Conservation (phyloP, 2,113 vertebrate species). For the Camelus dromedarius region DNA sequence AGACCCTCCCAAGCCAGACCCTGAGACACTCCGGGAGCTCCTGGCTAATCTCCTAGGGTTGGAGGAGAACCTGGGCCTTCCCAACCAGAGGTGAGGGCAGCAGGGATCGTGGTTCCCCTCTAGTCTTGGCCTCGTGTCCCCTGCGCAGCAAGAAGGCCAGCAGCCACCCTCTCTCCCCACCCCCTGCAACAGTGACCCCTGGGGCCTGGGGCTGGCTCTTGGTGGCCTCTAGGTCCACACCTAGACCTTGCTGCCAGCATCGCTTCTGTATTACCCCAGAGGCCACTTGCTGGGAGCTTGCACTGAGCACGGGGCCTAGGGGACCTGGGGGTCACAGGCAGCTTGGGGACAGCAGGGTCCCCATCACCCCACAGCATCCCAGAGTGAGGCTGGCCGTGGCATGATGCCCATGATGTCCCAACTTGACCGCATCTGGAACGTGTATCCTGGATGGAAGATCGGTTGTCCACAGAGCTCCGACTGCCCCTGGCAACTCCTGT, state of each 20-base stretch:
- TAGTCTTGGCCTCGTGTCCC: not conserved
- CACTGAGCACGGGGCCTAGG: not conserved
- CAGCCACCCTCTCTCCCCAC: not conserved
- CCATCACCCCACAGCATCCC: not conserved
- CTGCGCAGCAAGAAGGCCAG: not conserved
- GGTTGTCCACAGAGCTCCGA: not conserved
- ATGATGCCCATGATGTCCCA: not conserved
- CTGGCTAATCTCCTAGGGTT: rapidly evolving
- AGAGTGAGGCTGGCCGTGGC: not conserved
- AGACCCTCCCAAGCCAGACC: not conserved
- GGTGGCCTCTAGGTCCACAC: not conserved
- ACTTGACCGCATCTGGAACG: not conserved
- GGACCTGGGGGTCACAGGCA: not conserved
- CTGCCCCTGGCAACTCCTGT: not conserved
- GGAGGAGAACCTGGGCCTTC: not conserved
- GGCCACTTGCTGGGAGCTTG: too few relatives aligned
- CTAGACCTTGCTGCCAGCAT: not conserved
- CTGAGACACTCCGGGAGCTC: not conserved
- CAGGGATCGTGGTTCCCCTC: not conserved
- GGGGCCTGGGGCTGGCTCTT: not conserved
- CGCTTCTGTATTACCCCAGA: not conserved
- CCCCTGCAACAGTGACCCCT: not conserved
- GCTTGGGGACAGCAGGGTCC: not conserved
- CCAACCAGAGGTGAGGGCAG: rapidly evolving
- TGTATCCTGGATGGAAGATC: not conserved